Conservation (phyloP, 92 coral and sea anemone species). For the Parazoanthus darwini region DNA sequence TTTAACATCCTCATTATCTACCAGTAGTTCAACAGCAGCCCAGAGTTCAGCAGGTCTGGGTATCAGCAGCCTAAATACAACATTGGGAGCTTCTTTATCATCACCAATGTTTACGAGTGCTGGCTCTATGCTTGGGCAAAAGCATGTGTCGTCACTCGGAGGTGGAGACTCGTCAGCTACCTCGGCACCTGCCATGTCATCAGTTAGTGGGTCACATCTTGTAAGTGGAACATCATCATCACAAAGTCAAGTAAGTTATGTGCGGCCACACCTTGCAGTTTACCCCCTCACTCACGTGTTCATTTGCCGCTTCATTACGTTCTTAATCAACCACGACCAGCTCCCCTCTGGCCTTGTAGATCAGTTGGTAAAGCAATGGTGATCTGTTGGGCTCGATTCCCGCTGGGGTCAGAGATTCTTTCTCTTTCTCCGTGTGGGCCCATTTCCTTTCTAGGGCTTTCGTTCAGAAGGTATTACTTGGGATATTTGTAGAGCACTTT, state of each 20-base stretch:
- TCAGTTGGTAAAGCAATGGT: too few species aligned
- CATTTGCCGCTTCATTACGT: too few species aligned
- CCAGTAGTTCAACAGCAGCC: constrained; percentile 12
- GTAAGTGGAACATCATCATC: constrained; percentile 58
- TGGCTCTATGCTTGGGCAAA: constrained; percentile 48
- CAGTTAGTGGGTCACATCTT: constrained; percentile 77
- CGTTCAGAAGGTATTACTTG: too few species aligned
- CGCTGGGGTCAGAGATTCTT: too few species aligned
- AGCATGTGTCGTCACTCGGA: constrained; percentile 66
- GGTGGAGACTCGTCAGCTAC: constrained; percentile 64
- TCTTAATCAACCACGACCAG: too few species aligned
- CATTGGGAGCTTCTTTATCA: constrained; percentile 45
- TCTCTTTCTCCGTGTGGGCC: too few species aligned
- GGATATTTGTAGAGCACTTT: too few species aligned
- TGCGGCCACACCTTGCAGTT: too few species aligned
- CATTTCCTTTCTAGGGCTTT: too few species aligned
- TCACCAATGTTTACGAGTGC: constrained; percentile 46
- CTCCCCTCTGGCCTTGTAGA: too few species aligned
- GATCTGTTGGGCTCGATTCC: too few species aligned
- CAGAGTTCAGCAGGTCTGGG: constrained; percentile 58
- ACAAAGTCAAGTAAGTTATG: constrained; percentile 55
- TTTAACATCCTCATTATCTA: constrained; percentile 21
- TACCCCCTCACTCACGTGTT: too few species aligned
- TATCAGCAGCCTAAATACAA: constrained; percentile 45
- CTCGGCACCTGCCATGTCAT: constrained; percentile 66